Percentiles rank a stretch among this genome's conserved stretches.
These are phyloP conservation scores for Sepioteuthis lessoniana DNA, from an alignment of 2,888 invertebrate genomes.

Conservation along the genomic window DNA sequence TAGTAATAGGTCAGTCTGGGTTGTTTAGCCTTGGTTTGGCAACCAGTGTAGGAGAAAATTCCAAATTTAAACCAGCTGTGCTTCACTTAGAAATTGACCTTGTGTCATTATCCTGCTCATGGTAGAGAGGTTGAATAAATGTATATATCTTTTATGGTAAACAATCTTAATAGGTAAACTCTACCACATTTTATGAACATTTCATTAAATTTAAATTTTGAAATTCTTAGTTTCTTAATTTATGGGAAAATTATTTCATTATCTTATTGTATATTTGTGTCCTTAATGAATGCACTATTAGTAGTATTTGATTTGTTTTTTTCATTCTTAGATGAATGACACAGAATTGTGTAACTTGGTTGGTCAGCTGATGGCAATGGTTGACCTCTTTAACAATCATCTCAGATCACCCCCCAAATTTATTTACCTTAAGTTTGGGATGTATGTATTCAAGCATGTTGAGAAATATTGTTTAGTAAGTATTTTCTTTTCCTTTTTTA, in stretches of 20 bases:
- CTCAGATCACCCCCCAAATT: conserved; percentile 85
- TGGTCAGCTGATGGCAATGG: conserved; percentile 92
- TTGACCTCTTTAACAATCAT: conserved; percentile 83
- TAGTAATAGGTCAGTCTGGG: too few relatives aligned
- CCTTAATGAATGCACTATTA: neutral
- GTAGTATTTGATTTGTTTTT: neutral
- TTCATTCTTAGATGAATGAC: conserved; percentile 2
- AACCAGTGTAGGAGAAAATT: too few relatives aligned
- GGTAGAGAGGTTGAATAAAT: too few relatives aligned
- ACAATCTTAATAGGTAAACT: too few relatives aligned
- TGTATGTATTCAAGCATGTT: conserved; percentile 88
- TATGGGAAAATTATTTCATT: neutral
- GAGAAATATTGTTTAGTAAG: conserved; percentile 89
- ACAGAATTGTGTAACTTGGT: conserved; percentile 82
- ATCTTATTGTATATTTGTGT: neutral
- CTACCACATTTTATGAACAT: too few relatives aligned
- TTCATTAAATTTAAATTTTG: too few relatives aligned
- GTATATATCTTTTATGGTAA: too few relatives aligned
- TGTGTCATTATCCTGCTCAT: too few relatives aligned
- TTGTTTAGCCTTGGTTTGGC: too few relatives aligned
- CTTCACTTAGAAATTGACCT: too few relatives aligned
- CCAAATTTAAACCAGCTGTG: too few relatives aligned
- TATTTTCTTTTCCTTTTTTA: neutral
- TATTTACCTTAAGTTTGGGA: conserved; percentile 88
- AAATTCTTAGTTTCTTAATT: neutral